These are phyloP conservation scores for Hycleus cichorii DNA, from an alignment of 1,140 invertebrate species.

Conservation along the genomic window DNA sequence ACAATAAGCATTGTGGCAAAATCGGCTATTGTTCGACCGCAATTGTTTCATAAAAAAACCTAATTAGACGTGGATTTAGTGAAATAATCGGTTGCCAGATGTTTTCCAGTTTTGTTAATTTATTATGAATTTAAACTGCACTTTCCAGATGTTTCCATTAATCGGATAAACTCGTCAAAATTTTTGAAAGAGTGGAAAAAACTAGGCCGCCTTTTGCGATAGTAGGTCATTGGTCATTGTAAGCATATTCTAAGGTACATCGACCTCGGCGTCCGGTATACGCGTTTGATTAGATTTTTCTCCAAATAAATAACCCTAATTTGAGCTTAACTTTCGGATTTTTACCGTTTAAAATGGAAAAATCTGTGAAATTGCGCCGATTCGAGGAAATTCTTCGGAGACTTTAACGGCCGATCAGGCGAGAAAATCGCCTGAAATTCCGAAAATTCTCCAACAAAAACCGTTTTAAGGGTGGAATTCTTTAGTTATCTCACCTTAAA, in stretches of 20 bases:
- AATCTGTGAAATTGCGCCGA: background rate
- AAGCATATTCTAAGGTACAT: background rate
- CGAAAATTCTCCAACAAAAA: background rate
- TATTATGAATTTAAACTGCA: background rate
- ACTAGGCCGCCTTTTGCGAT: slow-evolving; percentile 2
- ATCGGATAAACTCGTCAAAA: background rate
- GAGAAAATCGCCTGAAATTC: background rate
- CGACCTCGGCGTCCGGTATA: background rate
- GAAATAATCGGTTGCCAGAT: too few relatives aligned
- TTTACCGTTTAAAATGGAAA: background rate
- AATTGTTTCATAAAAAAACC: too few relatives aligned
- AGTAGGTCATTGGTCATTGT: slow-evolving; percentile 9
- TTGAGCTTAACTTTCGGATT: too few relatives aligned
- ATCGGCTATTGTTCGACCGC: too few relatives aligned
- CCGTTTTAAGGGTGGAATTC: background rate
- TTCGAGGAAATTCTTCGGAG: background rate
- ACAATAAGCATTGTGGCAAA: slow-evolving; percentile 17
- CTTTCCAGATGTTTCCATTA: background rate
- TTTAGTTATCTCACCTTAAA: slow-evolving; percentile 12
- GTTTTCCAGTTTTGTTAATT: background rate
- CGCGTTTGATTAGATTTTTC: too few relatives aligned
- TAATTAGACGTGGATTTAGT: too few relatives aligned
- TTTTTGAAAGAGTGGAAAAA: background rate
- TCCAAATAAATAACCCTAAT: too few relatives aligned
- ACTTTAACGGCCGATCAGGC: slow-evolving; percentile 31